Evolutionary conservation across 1,140 invertebrate species (phyloP).

Genomic region (Diachasmimorpha longicaudata): DNA sequence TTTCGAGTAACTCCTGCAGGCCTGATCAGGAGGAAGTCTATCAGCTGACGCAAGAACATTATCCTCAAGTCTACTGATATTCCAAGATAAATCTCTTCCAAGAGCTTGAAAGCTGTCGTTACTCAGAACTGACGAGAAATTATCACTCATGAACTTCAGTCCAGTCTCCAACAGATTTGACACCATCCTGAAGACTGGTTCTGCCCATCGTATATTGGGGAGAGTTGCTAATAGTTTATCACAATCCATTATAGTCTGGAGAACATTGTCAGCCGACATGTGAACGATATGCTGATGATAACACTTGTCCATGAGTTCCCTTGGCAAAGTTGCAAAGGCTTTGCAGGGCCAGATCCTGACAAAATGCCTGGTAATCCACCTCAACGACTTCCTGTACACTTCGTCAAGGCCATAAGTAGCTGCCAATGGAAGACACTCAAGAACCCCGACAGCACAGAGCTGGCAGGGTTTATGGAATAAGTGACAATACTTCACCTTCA

Average conservation of each 20-base stretch:
- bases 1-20: slow-evolving; percentile 71
- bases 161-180: slow-evolving; percentile 72
- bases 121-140: slow-evolving; percentile 69
- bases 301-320: slow-evolving; percentile 81
- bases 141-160: slow-evolving; percentile 70
- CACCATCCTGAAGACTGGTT: slow-evolving; percentile 71
- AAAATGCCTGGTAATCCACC: slow-evolving; percentile 86
- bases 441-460: slow-evolving; percentile 76
- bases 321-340: slow-evolving; percentile 79
- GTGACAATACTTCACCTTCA: slow-evolving; percentile 90
- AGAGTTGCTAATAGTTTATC: slow-evolving; percentile 73
- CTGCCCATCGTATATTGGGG: slow-evolving; percentile 75
- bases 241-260: slow-evolving; percentile 73
- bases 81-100: slow-evolving; percentile 71
- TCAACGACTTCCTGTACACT: slow-evolving; percentile 81
- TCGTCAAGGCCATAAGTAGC: slow-evolving; percentile 87
- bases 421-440: slow-evolving; percentile 83
- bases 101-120: slow-evolving; percentile 71
- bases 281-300: slow-evolving; percentile 81
- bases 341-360: slow-evolving; percentile 86
- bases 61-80: slow-evolving; percentile 72
- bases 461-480: slow-evolving; percentile 86
- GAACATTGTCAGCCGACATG: slow-evolving; percentile 70
- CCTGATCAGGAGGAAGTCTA: slow-evolving; percentile 72
- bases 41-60: slow-evolving; percentile 70